phyloP scores from a whole-genome alignment of 35 echinoderm and acorn worm species.

The Anneissia japonica region DNA sequence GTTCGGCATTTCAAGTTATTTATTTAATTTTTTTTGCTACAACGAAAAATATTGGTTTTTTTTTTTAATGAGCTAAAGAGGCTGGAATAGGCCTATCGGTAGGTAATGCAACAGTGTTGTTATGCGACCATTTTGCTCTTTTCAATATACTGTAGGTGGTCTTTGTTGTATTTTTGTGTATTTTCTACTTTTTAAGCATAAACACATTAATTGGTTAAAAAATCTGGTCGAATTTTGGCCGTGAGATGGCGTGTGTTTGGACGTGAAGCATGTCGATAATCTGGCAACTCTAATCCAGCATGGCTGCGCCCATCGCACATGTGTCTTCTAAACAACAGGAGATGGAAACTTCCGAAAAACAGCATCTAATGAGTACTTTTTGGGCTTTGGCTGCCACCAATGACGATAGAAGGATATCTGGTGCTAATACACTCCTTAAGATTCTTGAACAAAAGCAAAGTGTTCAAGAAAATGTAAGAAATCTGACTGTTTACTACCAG shows the following conservation, averaged over 20 bases:
- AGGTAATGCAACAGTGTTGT: too few species aligned
- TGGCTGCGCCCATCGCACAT: constrained; percentile 11
- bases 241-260: neutral
- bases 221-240: neutral
- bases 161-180: neutral
- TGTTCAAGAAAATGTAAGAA: constrained; percentile 14
- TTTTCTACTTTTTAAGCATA: neutral
- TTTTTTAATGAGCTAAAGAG: too few species aligned
- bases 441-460: constrained; percentile 63
- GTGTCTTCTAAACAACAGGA: neutral
- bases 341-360: neutral
- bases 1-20: too few species aligned
- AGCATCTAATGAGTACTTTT: constrained; percentile 65
- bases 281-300: neutral
- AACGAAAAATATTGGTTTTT: too few species aligned
- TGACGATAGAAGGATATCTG: constrained; percentile 51
- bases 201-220: neutral
- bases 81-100: too few species aligned
- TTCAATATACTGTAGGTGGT: too few species aligned
- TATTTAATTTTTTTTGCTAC: too few species aligned
- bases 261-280: neutral
- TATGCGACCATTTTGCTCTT: too few species aligned
- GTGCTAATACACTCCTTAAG: constrained; percentile 44
- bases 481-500: too few species aligned
- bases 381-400: constrained; percentile 68